Conservation (phyloP, 2,113 vertebrate species). For the Salvator merianae region DNA sequence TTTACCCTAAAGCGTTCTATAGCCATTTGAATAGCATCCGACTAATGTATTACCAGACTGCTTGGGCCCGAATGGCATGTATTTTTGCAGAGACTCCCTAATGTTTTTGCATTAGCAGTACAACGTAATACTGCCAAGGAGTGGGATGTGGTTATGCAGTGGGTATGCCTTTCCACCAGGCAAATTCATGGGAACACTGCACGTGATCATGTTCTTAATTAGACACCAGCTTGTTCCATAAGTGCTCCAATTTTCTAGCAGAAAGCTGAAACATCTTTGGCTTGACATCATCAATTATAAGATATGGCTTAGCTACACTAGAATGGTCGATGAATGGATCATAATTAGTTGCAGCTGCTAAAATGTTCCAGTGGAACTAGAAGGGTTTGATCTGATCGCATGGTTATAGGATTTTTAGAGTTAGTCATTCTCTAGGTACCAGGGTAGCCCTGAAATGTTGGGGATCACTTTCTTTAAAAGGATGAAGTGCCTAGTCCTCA, state of each 20-base stretch:
- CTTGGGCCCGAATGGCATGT: not conserved
- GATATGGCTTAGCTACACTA: not conserved
- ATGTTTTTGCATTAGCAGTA: not conserved
- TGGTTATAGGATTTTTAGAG: not conserved
- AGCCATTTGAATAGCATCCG: not conserved
- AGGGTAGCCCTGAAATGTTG: not conserved
- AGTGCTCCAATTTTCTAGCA: slow-evolving; percentile 6
- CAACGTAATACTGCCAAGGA: not conserved
- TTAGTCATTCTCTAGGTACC: not conserved
- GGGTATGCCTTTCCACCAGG: not conserved
- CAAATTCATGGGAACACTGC: not conserved
- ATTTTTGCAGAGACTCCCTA: not conserved
- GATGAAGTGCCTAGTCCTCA: not conserved
- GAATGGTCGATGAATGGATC: not conserved
- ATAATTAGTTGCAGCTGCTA: not conserved
- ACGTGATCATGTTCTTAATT: not conserved
- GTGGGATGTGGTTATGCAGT: not conserved
- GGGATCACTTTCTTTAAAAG: not conserved
- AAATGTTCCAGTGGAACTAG: not conserved
- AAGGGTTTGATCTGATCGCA: not conserved
- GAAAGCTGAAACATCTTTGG: not conserved
- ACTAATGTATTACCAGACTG: too few species aligned
- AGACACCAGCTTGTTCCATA: not conserved
- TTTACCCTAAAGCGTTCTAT: too few species aligned
- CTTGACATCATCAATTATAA: not conserved